Evolutionary conservation across 2,113 vertebrate species (phyloP).

Genomic region (Chloropsis hardwickii): DNA sequence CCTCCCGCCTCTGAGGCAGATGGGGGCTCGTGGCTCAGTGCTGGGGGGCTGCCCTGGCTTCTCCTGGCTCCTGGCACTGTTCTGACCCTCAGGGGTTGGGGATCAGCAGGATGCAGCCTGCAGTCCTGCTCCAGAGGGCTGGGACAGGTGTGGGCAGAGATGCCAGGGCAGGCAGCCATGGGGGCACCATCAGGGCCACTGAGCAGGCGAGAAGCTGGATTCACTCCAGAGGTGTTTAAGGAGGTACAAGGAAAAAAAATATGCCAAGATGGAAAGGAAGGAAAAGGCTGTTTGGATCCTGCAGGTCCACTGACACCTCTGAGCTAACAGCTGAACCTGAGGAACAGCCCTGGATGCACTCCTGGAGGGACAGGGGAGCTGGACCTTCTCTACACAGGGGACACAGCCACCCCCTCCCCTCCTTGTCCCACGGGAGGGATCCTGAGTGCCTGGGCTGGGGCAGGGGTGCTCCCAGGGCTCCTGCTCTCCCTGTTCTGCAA

Average conservation of each 20-base stretch:
- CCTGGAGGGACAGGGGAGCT: rapidly evolving
- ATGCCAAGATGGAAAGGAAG: not conserved
- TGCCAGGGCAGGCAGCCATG: not conserved
- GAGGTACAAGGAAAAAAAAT: not conserved
- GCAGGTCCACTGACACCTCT: not conserved
- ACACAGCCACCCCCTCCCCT: not conserved
- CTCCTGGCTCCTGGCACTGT: not conserved
- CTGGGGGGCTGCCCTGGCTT: not conserved
- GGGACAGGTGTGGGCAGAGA: rapidly evolving
- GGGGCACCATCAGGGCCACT: rapidly evolving
- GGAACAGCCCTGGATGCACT: not conserved
- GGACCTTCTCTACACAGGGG: rapidly evolving
- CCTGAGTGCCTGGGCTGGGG: not conserved
- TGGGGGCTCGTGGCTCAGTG: not conserved
- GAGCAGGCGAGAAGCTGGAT: not conserved
- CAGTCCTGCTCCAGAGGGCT: not conserved
- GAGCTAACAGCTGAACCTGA: not conserved
- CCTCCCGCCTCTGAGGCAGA: rapidly evolving
- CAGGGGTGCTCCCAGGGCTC: not conserved
- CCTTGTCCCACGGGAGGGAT: not conserved
- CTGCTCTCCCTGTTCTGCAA: not conserved
- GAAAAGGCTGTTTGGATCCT: not conserved
- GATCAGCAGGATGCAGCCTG: not conserved
- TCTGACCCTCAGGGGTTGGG: rapidly evolving
- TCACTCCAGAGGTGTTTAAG: not conserved